Evolutionary conservation across 2,797 vertebrate species (phyloP).

Genomic region (Hylomyscus alleni): DNA sequence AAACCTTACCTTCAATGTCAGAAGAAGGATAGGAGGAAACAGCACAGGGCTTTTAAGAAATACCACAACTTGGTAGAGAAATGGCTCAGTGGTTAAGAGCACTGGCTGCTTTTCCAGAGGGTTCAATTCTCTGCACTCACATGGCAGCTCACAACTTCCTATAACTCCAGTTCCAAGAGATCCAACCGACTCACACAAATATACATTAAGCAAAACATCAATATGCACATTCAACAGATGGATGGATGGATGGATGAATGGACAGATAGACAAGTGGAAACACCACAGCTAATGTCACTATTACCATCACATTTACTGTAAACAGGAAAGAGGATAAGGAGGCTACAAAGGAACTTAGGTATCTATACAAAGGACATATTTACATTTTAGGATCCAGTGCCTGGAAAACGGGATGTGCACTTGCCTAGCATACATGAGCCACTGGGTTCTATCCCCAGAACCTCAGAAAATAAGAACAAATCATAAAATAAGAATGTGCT

Average conservation of each 20-base stretch:
- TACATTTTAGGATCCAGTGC: background rate
- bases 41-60: slow-evolving; percentile 36
- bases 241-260: background rate
- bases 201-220: background rate
- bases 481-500: background rate
- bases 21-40: background rate
- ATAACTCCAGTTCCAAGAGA: background rate
- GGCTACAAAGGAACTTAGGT: background rate
- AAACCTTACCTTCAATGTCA: background rate
- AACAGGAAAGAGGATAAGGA: background rate
- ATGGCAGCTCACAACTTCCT: background rate
- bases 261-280: background rate
- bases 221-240: background rate
- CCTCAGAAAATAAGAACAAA: background rate
- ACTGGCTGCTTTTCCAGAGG: background rate
- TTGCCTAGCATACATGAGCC: background rate
- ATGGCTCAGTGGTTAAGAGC: background rate
- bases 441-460: background rate
- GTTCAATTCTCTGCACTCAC: background rate
- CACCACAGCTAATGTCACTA: background rate
- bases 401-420: background rate
- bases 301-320: background rate
- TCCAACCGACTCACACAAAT: background rate
- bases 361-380: slow-evolving; percentile 12
- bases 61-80: background rate